Conservation (phyloP, 2,888 invertebrate genomes). For the Seladonia tumulorum region DNA sequence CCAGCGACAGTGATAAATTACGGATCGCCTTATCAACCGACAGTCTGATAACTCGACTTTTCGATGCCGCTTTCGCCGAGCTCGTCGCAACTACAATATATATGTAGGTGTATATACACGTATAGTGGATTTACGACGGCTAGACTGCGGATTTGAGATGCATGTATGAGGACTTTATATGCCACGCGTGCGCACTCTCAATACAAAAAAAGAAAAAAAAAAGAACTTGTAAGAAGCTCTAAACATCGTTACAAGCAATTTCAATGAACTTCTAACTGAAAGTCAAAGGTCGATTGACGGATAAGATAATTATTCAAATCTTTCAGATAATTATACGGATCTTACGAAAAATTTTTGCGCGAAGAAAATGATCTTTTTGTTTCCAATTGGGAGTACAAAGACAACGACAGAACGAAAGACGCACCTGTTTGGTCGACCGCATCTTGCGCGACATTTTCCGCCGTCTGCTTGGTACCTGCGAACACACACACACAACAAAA, state of each 20-base stretch:
- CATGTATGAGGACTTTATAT: background rate
- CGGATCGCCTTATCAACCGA: slow-evolving; percentile 9
- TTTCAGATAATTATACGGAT: background rate
- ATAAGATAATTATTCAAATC: background rate
- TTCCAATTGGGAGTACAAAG: background rate
- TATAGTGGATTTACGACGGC: background rate
- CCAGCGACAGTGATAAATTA: slow-evolving; percentile 11
- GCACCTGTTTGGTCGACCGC: slow-evolving; percentile 76
- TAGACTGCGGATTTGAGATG: background rate
- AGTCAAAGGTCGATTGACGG: background rate
- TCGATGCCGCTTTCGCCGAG: background rate
- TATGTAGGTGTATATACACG: background rate
- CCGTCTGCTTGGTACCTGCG: slow-evolving; percentile 61
- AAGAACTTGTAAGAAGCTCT: background rate
- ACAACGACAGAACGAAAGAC: background rate
- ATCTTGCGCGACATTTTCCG: slow-evolving; percentile 73
- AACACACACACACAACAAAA: slow-evolving; percentile 46
- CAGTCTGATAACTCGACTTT: slow-evolving; percentile 4
- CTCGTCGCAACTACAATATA: background rate
- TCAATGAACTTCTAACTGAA: background rate
- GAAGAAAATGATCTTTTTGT: background rate
- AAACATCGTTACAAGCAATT: background rate
- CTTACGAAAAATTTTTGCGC: background rate
- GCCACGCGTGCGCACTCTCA: background rate
- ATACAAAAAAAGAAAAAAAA: background rate